These are phyloP conservation scores for Gadus macrocephalus DNA, from an alignment of 2,113 vertebrate species.

Conservation along the genomic window DNA sequence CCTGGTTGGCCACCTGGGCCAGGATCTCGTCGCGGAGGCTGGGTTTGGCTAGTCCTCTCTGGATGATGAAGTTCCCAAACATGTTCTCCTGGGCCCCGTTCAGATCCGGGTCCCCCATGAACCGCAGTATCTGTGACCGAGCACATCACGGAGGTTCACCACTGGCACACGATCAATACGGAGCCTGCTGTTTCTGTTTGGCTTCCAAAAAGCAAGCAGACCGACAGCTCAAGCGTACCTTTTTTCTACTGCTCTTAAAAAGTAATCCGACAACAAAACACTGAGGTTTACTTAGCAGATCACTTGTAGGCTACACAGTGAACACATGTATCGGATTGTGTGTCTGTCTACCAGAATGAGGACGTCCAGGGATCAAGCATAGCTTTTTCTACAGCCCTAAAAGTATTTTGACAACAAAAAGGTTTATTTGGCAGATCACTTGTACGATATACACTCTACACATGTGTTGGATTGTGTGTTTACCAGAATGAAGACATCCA, in stretches of 20 bases:
- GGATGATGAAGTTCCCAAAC: constrained; percentile 94
- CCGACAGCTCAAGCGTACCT: neutral
- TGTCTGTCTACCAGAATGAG: neutral
- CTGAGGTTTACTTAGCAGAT: neutral
- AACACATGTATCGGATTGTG: neutral
- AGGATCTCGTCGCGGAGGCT: constrained; percentile 90
- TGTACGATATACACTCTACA: neutral
- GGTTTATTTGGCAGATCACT: neutral
- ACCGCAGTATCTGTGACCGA: constrained; percentile 81
- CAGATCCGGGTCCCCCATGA: constrained; percentile 93
- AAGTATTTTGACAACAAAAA: neutral
- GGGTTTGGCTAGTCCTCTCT: constrained; percentile 79
- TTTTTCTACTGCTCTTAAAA: neutral
- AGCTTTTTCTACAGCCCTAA: neutral
- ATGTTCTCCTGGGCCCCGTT: constrained; percentile 83
- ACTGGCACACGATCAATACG: no score
- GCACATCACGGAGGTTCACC: neutral
- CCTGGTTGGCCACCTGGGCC: constrained; percentile 90
- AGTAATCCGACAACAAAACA: neutral
- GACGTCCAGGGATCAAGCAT: neutral
- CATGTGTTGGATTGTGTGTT: neutral
- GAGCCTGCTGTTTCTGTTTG: no score
- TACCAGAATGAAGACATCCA: constrained; percentile 88
- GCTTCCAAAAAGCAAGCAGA: neutral
- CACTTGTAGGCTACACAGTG: neutral